phyloP scores from a whole-genome alignment of 2,113 vertebrate genomes.

The Mirounga angustirostris region DNA sequence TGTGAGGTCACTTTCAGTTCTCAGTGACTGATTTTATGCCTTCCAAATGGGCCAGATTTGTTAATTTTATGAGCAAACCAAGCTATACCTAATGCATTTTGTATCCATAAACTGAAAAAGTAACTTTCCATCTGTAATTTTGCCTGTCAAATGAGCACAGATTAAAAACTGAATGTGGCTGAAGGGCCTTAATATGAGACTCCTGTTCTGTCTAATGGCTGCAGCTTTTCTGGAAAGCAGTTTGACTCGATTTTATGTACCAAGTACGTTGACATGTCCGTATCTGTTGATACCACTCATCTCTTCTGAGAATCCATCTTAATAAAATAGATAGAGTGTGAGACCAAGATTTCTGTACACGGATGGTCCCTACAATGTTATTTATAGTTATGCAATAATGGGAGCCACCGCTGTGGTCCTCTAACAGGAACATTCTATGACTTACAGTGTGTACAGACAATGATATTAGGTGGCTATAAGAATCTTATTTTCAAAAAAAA shows the following conservation, averaged over 20 bases:
- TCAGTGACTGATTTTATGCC: background rate
- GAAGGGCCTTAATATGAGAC: background rate
- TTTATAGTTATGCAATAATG: background rate
- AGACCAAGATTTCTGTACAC: background rate
- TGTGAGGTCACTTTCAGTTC: background rate
- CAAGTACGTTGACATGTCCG: background rate
- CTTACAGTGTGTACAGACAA: background rate
- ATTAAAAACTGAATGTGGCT: background rate
- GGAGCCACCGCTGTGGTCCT: background rate
- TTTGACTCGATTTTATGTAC: background rate
- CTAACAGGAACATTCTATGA: background rate
- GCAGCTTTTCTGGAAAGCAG: background rate
- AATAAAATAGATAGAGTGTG: background rate
- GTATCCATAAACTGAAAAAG: background rate
- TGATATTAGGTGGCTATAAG: background rate
- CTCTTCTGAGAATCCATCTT: background rate
- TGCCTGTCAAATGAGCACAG: background rate
- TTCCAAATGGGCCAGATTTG: background rate
- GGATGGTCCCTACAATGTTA: background rate
- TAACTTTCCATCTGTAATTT: background rate
- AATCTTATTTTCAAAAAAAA: background rate
- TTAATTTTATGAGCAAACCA: conserved; percentile 16
- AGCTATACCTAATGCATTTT: background rate
- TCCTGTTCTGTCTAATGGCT: background rate
- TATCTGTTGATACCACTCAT: background rate